phyloP scores from a whole-genome alignment of 2,888 invertebrate genomes.

The Microctonus brassicae region DNA sequence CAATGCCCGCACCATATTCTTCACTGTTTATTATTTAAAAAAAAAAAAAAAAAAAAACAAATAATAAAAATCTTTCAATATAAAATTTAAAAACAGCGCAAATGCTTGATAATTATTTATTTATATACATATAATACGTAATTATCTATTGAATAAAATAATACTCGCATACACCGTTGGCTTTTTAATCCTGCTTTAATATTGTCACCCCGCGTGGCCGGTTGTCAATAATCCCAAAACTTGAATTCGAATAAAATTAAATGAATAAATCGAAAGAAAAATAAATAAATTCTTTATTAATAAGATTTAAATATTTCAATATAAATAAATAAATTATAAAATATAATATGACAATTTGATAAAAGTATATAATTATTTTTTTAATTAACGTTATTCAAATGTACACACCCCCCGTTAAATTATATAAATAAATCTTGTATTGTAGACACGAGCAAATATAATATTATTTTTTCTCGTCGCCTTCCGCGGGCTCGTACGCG shows the following conservation, averaged over 20 bases:
- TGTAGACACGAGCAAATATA: neutral
- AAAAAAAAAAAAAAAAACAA: too few relatives aligned
- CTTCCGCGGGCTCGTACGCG: conserved; percentile 33
- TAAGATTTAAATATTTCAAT: neutral
- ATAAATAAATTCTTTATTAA: too few relatives aligned
- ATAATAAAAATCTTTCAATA: too few relatives aligned
- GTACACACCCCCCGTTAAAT: too few relatives aligned
- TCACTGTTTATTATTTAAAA: neutral
- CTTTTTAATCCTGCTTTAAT: neutral
- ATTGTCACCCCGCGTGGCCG: neutral
- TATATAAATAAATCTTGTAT: neutral
- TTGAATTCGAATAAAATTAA: too few relatives aligned
- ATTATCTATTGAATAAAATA: neutral
- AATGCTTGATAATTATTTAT: neutral
- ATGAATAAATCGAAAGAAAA: too few relatives aligned
- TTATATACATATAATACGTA: neutral
- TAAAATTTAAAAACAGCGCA: too few relatives aligned
- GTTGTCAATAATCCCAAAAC: neutral
- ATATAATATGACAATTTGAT: too few relatives aligned
- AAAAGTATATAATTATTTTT: too few relatives aligned
- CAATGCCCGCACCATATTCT: conserved; percentile 40
- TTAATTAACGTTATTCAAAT: neutral
- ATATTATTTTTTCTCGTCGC: neutral
- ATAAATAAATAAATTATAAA: neutral
- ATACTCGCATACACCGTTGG: neutral